phyloP scores from a whole-genome alignment of 2,888 invertebrate genomes.

The Anticlea derivata region DNA sequence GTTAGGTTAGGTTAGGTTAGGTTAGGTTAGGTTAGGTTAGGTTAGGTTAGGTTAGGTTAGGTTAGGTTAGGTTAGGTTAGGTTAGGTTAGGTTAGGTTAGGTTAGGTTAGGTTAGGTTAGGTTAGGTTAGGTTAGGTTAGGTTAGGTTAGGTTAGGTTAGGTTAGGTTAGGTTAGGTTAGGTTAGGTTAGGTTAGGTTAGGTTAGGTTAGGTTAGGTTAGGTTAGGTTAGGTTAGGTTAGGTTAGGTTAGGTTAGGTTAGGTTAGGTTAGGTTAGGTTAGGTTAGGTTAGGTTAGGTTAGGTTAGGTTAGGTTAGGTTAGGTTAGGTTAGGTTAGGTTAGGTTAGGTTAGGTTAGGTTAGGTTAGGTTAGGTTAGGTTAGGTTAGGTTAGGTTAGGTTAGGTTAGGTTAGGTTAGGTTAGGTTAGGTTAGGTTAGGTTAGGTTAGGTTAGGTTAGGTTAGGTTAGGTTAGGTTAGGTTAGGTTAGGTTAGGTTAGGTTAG shows the following conservation, averaged over 20 bases:
- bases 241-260: conserved; percentile 36
- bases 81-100: conserved; percentile 24
- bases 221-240: conserved; percentile 35
- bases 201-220: conserved; percentile 39
- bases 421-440: conserved; percentile 31
- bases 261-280: conserved; percentile 34
- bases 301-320: conserved; percentile 25
- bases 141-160: conserved; percentile 28
- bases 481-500: conserved; percentile 38
- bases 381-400: conserved; percentile 29
- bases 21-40: conserved; percentile 26
- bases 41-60: conserved; percentile 29
- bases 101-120: conserved; percentile 25
- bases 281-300: conserved; percentile 28
- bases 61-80: conserved; percentile 26
- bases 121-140: conserved; percentile 36
- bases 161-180: conserved; percentile 32
- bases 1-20: conserved; percentile 28
- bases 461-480: conserved; percentile 39
- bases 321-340: conserved; percentile 31
- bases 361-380: conserved; percentile 27
- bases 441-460: conserved; percentile 36
- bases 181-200: conserved; percentile 35
- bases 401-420: conserved; percentile 33
- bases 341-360: conserved; percentile 25